A percentile compares a stretch with the other conserved stretches of the same genome.
Evolutionary conservation across 2,797 vertebrate genomes (phyloP).

Genomic region (Brachyalestes nurse): DNA sequence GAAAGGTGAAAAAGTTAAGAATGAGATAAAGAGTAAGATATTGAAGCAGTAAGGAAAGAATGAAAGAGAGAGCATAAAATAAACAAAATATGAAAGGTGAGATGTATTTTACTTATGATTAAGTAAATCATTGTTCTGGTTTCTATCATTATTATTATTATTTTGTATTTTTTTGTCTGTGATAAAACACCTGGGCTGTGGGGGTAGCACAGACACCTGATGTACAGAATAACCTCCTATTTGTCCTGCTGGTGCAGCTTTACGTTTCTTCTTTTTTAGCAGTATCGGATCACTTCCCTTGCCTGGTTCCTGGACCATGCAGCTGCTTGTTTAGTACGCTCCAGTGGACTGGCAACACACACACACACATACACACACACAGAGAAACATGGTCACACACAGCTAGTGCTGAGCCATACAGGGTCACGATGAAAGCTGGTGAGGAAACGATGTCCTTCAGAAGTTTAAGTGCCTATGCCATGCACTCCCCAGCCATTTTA

Average conservation of each 20-base stretch:
- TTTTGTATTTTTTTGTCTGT: too few relatives aligned
- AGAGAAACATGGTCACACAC: background rate
- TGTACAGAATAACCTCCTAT: too few relatives aligned
- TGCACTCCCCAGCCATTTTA: background rate
- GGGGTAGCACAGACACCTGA: too few relatives aligned
- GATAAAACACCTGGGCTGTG: too few relatives aligned
- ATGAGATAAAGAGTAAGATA: background rate
- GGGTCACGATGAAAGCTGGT: background rate
- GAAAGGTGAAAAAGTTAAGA: background rate
- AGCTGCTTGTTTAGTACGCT: background rate
- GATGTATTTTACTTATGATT: too few relatives aligned
- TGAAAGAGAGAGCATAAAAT: too few relatives aligned
- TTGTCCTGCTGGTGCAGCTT: background rate
- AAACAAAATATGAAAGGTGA: too few relatives aligned
- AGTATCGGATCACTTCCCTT: background rate
- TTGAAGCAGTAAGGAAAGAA: background rate
- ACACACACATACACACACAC: background rate
- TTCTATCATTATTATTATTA: too few relatives aligned
- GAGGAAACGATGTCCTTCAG: background rate
- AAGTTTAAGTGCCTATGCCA: background rate
- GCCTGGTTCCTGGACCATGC: background rate
- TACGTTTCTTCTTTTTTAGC: background rate
- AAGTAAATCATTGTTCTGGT: too few relatives aligned
- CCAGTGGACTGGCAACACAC: background rate
- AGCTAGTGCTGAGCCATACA: background rate